phyloP scores from a whole-genome alignment of 1,140 invertebrate genomes.

The Danaus plexippus region DNA sequence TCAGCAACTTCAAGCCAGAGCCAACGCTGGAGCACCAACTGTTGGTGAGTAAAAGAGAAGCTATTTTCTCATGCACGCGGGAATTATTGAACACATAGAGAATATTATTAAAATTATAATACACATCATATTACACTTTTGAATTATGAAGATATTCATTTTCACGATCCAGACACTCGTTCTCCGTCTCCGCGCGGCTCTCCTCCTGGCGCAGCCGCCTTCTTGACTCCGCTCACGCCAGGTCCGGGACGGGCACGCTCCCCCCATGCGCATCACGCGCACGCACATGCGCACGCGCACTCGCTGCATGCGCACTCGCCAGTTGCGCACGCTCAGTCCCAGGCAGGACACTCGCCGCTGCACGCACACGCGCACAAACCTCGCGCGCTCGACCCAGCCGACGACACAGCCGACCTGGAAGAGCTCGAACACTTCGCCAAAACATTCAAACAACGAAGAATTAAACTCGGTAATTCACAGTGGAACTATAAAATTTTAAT shows the following conservation, averaged over 20 bases:
- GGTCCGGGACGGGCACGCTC: constrained; percentile 41
- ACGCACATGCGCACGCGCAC: constrained; percentile 61
- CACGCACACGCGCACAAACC: constrained; percentile 72
- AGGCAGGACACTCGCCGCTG: constrained; percentile 72
- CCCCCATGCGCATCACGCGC: constrained; percentile 55
- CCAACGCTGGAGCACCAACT: constrained; percentile 61
- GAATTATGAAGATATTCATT: background rate
- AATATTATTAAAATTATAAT: too few relatives aligned
- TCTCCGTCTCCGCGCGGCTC: constrained; percentile 70
- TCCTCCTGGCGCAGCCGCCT: constrained; percentile 68
- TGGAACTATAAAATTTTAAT: too few relatives aligned
- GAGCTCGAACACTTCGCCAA: constrained; percentile 97
- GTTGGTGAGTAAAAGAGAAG: constrained; percentile 24
- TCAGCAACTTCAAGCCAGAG: constrained; percentile 83
- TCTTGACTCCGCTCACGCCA: constrained; percentile 45
- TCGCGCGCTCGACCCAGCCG: constrained; percentile 80
- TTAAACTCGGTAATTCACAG: constrained; percentile 78
- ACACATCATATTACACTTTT: too few relatives aligned
- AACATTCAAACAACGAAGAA: constrained; percentile 95
- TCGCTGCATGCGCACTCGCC: constrained; percentile 42
- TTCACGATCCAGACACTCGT: constrained; percentile 55
- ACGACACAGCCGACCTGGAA: constrained; percentile 95
- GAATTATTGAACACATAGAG: too few relatives aligned
- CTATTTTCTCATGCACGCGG: background rate
- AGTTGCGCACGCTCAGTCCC: constrained; percentile 44